Base-by-base conservation (phyloP, 2,797 vertebrate genomes). In the Lutjanus argentimaculatus region DNA sequence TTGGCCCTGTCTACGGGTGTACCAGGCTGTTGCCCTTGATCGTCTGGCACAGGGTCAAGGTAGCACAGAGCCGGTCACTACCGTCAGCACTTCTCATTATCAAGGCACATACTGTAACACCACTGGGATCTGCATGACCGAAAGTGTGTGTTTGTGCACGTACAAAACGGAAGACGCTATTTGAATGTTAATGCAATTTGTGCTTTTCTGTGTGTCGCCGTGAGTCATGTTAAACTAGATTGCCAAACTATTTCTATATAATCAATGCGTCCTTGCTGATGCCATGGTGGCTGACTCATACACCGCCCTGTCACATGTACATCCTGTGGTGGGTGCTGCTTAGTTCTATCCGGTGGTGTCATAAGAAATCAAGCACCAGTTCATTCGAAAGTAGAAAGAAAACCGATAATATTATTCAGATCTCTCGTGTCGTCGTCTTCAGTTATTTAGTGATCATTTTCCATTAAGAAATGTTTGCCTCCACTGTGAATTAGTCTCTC, bases 1-100 rank as follows among this genome's bases (percentile, higher is more conserved):
- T 75, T 73, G 86, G 88, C 69, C 66, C 25, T 67, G 77, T 61
- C 83, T 85, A 73, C 80, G 58, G 57, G 58, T 1, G 53, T 46
- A 79, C 69, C 77, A 80, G 90, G 73, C 87, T 90, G 77, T 84
- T 89, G 83, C 72, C 88, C 86, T 84, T 86, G 70, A 85, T 81
- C 76, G 72, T 79, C 82, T 92, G 88, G 85, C 88, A 87, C 30
- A 36, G 72, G 86, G 77, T 91, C 87, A 89, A 83, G 75, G 85
- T 83, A 81, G 51, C 36, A 65, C 65, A 72, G 46, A 45, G 52
- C 53, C 51, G 65, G 68, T 71, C 77, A 82, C 40, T 63, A 59
- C 70, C 21, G 19, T 76, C 79, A 79, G 70, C 82, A 84, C 36
- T 68, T 83, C 46, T 72, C 56, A 70, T 66, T 58, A 21, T 73